Conservation (phyloP, 2,113 vertebrate species). For the Pycnonotus jocosus region DNA sequence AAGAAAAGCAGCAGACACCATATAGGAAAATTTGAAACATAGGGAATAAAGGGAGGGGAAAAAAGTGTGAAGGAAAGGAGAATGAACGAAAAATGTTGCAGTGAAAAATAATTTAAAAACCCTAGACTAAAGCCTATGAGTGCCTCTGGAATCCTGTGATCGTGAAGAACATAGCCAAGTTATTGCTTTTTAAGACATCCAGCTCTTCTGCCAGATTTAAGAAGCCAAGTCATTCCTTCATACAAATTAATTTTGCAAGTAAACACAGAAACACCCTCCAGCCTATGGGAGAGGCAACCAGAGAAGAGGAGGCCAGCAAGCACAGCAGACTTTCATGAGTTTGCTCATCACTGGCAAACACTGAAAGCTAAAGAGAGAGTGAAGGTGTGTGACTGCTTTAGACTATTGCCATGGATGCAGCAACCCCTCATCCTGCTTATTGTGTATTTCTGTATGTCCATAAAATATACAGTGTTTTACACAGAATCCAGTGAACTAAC, state of each 20-base stretch:
- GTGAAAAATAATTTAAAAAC: background rate
- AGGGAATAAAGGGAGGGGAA: background rate
- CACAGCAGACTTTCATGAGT: background rate
- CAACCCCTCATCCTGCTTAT: background rate
- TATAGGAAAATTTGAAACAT: background rate
- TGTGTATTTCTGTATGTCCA: background rate
- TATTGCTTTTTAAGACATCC: background rate
- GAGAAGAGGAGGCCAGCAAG: background rate
- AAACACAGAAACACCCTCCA: background rate
- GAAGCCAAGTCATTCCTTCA: background rate
- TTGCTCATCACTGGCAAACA: background rate
- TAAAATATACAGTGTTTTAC: background rate
- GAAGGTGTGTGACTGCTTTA: background rate
- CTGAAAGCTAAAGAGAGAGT: background rate
- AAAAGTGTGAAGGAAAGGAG: background rate
- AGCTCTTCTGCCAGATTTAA: background rate
- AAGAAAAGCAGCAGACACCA: background rate
- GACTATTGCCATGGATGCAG: background rate
- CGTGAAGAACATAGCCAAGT: background rate
- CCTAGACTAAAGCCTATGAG: background rate
- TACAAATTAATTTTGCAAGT: background rate
- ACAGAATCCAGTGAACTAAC: background rate
- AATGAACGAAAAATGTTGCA: background rate
- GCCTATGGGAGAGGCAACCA: background rate
- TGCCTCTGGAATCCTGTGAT: background rate